These are phyloP conservation scores for Nesogale talazaci DNA, from an alignment of 2,113 vertebrate species.

Conservation along the genomic window DNA sequence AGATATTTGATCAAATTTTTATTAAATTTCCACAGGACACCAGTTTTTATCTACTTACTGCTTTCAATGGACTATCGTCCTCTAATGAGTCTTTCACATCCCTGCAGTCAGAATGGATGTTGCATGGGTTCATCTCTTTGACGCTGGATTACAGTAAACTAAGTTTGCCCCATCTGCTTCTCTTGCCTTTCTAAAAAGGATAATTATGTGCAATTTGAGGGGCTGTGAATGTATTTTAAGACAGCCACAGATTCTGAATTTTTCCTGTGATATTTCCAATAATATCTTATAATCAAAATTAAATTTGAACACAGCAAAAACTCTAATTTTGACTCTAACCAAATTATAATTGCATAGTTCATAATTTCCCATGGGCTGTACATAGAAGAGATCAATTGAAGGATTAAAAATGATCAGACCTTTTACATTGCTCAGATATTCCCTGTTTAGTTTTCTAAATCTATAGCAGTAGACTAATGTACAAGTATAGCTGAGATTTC, in stretches of 20 bases:
- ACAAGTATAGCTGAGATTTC: not conserved
- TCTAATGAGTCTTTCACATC: not conserved
- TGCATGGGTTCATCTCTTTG: not conserved
- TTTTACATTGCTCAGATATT: not conserved
- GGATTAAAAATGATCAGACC: not conserved
- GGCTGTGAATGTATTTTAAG: not conserved
- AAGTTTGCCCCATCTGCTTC: not conserved
- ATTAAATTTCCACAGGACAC: not conserved
- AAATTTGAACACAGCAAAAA: not conserved
- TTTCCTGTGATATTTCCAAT: not conserved
- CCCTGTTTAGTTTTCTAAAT: not conserved
- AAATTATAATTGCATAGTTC: not conserved
- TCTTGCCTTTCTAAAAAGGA: not conserved
- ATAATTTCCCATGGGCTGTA: not conserved
- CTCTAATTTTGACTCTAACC: not conserved
- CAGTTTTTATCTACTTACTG: not conserved
- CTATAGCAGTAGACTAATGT: not conserved
- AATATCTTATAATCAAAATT: not conserved
- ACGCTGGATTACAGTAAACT: not conserved
- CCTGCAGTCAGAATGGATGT: not conserved
- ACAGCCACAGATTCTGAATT: not conserved
- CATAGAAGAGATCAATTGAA: not conserved
- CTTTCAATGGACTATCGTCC: not conserved
- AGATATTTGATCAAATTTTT: constrained; percentile 32
- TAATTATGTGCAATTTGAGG: not conserved